Evolutionary conservation across 92 coral and sea anemone species (phyloP), one percentile per base, ranked within the genome.

Genomic region (Porites evermanni): DNA sequence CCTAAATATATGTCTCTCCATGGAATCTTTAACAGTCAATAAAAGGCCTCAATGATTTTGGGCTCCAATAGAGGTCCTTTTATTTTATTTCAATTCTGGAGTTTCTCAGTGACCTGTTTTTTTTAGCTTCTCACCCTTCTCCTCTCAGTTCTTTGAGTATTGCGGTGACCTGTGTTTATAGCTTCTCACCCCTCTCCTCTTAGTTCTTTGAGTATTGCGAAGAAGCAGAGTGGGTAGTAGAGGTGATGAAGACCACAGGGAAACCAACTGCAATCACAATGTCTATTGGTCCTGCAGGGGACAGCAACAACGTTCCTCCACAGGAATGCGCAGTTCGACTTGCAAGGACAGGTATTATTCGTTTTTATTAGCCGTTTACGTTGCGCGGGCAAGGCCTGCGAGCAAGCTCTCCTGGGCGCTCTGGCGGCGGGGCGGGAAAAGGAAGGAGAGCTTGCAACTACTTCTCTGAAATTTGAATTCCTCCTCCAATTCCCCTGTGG

Each of bases 201-300:
- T 4, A 75, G 88, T 84, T 84, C 88, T 75, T 75, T 56, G 88
- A 84, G 74, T 84, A 84, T 50, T 90, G 68, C 7, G 88, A 88
- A 61, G 94, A 91, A 84, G 94, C 94, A 56, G 94, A 79, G 67
- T 91, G 92, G 94, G 91, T 76, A 13, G 80, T 84, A 12, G 92
- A 91, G 66, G 92, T 88, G 79, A 79, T 91, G 94, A 91, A 91
- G 75, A 47, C 84, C 84, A 91, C 87, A 47, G 94, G 94, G 8
- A 83, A 70, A 80, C 94, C 94, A 69, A 72, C 74, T 11, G 94
- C 94, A 2, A 83, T 91, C 52, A 83, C 92, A 79, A 73, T 91
- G 94, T 76, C 83, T 53, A 84, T 91, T 19, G 87, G 92, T 56
- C 89, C 78, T 6, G 50, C 24, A 9, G 94, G 94, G 12, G 94